A percentile compares a stretch with the other conserved stretches of the same genome.
These are phyloP conservation scores for Thalassoma bifasciatum DNA, from an alignment of 2,113 vertebrate genomes.

Conservation along the genomic window DNA sequence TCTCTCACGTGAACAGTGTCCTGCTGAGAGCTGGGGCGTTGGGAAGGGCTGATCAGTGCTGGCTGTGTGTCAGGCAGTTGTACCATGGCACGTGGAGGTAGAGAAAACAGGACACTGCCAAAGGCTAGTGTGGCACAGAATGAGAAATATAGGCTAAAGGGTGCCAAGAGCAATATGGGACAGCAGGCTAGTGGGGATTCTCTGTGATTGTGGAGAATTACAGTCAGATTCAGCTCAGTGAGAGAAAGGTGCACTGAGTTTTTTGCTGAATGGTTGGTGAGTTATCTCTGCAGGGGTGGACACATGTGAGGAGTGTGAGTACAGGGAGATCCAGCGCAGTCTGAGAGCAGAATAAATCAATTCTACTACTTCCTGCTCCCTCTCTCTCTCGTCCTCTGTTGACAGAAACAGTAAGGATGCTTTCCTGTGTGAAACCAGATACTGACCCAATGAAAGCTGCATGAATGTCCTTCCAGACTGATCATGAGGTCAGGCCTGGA, in stretches of 20 bases:
- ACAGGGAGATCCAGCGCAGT: constrained; percentile 21
- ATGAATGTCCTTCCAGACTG: constrained; percentile 49
- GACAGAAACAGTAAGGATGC: constrained; percentile 24
- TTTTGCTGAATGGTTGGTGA: constrained; percentile 48
- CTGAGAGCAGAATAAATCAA: constrained; percentile 44
- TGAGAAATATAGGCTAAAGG: constrained; percentile 60
- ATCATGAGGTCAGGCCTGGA: constrained; percentile 67
- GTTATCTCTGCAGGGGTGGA: constrained; percentile 27
- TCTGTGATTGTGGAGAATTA: constrained; percentile 57
- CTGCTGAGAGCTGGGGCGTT: constrained; percentile 42
- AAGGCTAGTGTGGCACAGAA: constrained; percentile 47
- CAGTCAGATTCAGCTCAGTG: constrained; percentile 24
- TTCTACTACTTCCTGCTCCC: constrained; percentile 21
- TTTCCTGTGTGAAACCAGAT: constrained; percentile 56
- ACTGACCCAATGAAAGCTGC: constrained; percentile 47
- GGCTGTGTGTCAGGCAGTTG: constrained; percentile 43
- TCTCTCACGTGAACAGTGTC: constrained; percentile 62
- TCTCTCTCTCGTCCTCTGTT: constrained; percentile 33
- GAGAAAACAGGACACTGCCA: constrained; percentile 64
- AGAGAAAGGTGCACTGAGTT: constrained; percentile 24
- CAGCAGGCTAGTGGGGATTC: constrained; percentile 57
- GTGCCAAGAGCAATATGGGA: constrained; percentile 59
- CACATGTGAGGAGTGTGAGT: constrained; percentile 5
- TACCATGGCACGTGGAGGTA: constrained; percentile 47
- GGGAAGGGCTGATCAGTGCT: constrained; percentile 44